phyloP scores from a whole-genome alignment of 2,888 invertebrate species.

The Polylopha cassiicola region DNA sequence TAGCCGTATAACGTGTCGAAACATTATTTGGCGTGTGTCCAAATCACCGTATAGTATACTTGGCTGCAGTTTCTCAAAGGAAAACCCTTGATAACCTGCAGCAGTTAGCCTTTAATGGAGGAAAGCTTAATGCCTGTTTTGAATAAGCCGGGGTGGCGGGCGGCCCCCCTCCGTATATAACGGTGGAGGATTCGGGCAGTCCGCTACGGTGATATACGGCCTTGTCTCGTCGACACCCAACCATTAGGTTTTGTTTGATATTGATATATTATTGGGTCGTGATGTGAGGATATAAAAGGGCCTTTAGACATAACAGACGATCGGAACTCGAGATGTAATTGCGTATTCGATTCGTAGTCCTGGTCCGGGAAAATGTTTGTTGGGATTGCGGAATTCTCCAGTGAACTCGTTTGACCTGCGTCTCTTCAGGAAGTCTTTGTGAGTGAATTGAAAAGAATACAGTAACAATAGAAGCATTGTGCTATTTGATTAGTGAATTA shows the following conservation, averaged over 20 bases:
- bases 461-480: conserved; percentile 64
- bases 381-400: conserved; percentile 9
- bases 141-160: conserved; percentile 46
- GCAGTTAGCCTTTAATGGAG: conserved; percentile 47
- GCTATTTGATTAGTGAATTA: conserved; percentile 60
- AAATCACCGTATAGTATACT: conserved; percentile 38
- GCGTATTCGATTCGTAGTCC: not conserved
- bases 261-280: conserved; percentile 35
- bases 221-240: conserved; percentile 30
- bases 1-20: conserved; percentile 35
- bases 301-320: conserved; percentile 22
- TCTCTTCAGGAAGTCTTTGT: conserved; percentile 38
- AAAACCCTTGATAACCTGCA: conserved; percentile 54
- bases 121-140: conserved; percentile 54
- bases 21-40: conserved; percentile 52
- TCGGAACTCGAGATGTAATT: conserved; percentile 19
- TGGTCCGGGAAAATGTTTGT: conserved; percentile 14
- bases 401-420: conserved; percentile 13
- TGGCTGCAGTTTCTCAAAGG: conserved; percentile 44
- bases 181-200: conserved; percentile 40
- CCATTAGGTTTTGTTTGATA: conserved; percentile 41
- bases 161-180: conserved; percentile 29
- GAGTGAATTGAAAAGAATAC: conserved; percentile 45
- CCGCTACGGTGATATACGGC: conserved; percentile 44
- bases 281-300: conserved; percentile 25